phyloP scores from a whole-genome alignment of 2,888 invertebrate genomes.

The Drosophila greeni region DNA sequence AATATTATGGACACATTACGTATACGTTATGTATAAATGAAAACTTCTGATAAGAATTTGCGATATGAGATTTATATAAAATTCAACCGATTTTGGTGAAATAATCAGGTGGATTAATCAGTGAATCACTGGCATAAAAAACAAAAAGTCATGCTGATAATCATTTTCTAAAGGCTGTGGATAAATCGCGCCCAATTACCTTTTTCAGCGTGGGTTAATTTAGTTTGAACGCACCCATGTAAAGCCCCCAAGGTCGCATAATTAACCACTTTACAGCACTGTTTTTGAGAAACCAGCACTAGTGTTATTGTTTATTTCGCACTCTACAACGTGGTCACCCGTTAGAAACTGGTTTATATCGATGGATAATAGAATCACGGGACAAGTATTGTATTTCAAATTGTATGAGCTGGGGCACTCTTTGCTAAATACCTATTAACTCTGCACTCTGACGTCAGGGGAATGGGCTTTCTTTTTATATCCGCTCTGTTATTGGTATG shows the following conservation, averaged over 20 bases:
- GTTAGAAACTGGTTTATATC: constrained; percentile 28
- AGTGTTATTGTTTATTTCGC: constrained; percentile 21
- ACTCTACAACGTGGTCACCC: constrained; percentile 12
- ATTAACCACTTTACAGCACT: constrained; percentile 12
- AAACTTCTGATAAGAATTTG: constrained; percentile 7
- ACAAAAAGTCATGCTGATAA: constrained; percentile 1
- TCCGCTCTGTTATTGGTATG: constrained; percentile 17
- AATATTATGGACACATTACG: not conserved
- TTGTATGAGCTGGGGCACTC: constrained; percentile 3
- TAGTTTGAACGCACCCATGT: not conserved
- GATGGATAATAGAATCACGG: constrained; percentile 12
- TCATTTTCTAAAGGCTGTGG: not conserved
- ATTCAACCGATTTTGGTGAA: constrained; percentile 1
- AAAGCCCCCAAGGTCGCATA: constrained; percentile 17
- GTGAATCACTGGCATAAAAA: not conserved
- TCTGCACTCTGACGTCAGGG: constrained; percentile 20
- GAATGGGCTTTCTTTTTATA: constrained; percentile 16
- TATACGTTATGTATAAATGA: constrained; percentile 4
- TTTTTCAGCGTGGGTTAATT: not conserved
- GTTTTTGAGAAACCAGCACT: constrained; percentile 5
- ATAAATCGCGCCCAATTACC: not conserved
- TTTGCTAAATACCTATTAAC: not conserved
- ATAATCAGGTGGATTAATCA: not conserved
- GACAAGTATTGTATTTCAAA: not conserved
- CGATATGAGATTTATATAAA: not conserved